Evolutionary conservation across 2,113 vertebrate genomes (phyloP), one percentile per base, ranked within the genome.

Genomic region (Percopsis transmontana): DNA sequence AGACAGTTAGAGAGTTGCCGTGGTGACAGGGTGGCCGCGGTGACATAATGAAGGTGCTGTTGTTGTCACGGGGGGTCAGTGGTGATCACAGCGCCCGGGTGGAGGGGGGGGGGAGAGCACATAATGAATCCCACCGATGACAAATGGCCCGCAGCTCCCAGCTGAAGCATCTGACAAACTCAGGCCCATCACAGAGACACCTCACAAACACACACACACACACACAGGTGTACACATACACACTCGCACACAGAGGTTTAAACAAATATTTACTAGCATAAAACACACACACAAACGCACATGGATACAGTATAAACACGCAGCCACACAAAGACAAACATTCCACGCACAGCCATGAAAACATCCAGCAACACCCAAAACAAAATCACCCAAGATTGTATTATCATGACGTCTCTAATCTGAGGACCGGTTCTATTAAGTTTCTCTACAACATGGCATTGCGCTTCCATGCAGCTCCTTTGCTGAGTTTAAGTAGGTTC

Each of bases 41-140:
- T 95, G 95, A 98, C 96, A 98, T 99, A 98, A 99, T 99, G 97
- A 96, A 98, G 95, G 96, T 95, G 95, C 94, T 93, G 95, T 93
- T 93, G 93, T 93, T 97, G 97, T 97, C 96, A 97, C 91, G 82
- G 92, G 92, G 95, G 96, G 96, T 98, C 97, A 97, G 93, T 88
- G 86, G 93, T 96, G 96, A 97, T 97, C 96, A 96, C 96, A 95
- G 93, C 90, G 95, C 92, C 93, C 92, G 88, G 92, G 92, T 92
- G 92, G 93, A 23, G 93, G 94, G 92, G 53, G 93, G 92, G 94
- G 92, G 94, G 91, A 92, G 95, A 92, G 92, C 86, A 92, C 93
- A 94, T 97, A 98, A 98, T 97, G 95, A 96, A 99, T 96, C 95
- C 94, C 92, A 93, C 93, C 94, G 93, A 95, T 98, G 97, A 99